Evolutionary conservation across 2,113 vertebrate species (phyloP).

Genomic region (Eretmochelys imbricata): DNA sequence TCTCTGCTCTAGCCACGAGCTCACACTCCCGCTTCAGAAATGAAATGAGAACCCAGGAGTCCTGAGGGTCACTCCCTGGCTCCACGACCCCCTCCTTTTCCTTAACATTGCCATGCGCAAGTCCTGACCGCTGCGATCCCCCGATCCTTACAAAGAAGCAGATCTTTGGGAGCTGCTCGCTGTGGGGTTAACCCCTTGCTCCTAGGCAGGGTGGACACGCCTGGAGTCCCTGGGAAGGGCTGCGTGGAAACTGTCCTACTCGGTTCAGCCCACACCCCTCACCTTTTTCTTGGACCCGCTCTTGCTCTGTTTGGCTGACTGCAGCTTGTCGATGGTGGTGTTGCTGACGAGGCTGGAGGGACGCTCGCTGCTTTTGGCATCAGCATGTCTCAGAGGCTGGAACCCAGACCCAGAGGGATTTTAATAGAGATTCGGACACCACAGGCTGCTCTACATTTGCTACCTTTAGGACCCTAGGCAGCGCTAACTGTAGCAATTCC

Average conservation of each 20-base stretch:
- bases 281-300: conserved; percentile 77
- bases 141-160: too few relatives aligned
- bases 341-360: conserved; percentile 39
- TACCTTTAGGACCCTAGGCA: background rate
- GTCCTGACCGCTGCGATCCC: too few relatives aligned
- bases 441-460: background rate
- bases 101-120: too few relatives aligned
- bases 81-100: too few relatives aligned
- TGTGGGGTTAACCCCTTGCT: background rate
- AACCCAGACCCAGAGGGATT: background rate
- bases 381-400: conserved; percentile 36
- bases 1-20: too few relatives aligned
- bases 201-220: background rate
- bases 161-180: too few relatives aligned
- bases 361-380: conserved; percentile 34
- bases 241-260: background rate
- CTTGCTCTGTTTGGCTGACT: conserved; percentile 57
- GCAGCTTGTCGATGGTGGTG: conserved; percentile 45
- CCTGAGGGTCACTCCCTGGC: too few relatives aligned
- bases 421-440: background rate
- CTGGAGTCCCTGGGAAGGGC: background rate
- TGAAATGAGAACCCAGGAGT: too few relatives aligned
- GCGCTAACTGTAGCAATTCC: background rate
- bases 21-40: too few relatives aligned
- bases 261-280: conserved; percentile 31